These are phyloP conservation scores for Bathynomus jamesi DNA, from an alignment of 1,140 invertebrate species.

Conservation along the genomic window DNA sequence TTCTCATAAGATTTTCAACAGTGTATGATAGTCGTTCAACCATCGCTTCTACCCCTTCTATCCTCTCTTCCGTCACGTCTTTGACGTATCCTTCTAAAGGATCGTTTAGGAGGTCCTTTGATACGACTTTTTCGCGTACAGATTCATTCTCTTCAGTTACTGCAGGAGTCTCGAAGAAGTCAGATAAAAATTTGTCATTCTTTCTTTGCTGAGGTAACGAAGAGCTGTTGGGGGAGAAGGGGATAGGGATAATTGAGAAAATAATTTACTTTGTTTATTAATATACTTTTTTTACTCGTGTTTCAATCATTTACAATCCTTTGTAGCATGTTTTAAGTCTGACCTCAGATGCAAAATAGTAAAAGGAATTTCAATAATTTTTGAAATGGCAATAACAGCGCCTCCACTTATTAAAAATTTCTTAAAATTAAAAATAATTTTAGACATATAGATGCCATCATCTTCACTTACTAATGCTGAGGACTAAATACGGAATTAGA, in stretches of 20 bases:
- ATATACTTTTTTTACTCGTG: too few species aligned
- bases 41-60: conserved; percentile 34
- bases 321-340: too few species aligned
- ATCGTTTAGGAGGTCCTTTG: neutral
- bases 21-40: conserved; percentile 30
- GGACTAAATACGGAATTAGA: too few species aligned
- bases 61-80: conserved; percentile 33
- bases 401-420: too few species aligned
- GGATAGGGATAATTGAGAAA: conserved; percentile 38
- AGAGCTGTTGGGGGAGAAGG: conserved; percentile 29
- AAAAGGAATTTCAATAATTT: too few species aligned
- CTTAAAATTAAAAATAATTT: too few species aligned
- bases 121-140: neutral
- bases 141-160: neutral
- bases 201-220: conserved; percentile 7
- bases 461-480: too few species aligned
- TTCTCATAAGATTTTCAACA: conserved; percentile 21
- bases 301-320: too few species aligned
- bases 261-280: too few species aligned
- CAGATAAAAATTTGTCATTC: neutral
- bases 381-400: too few species aligned
- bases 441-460: too few species aligned
- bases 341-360: too few species aligned
- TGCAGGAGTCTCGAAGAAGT: neutral
- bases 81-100: conserved; percentile 10